phyloP scores from a whole-genome alignment of 1,140 invertebrate species.

The Melanaphis sacchari region DNA sequence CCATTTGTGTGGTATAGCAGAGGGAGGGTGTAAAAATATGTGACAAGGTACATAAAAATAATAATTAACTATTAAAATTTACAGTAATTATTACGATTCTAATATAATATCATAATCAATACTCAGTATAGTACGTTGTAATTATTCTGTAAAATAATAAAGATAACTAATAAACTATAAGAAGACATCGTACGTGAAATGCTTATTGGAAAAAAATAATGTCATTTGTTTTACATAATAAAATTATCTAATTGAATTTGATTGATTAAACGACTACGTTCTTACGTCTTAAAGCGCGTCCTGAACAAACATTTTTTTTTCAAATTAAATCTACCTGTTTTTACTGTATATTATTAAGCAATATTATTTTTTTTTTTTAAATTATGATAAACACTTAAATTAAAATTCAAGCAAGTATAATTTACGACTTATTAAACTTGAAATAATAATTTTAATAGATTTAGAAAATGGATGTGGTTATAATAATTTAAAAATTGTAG shows the following conservation, averaged over 20 bases:
- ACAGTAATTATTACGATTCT: not conserved
- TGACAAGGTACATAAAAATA: not conserved
- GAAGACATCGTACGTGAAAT: not conserved
- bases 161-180: not conserved
- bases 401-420: too few species aligned
- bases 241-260: not conserved
- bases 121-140: not conserved
- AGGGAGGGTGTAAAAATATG: not conserved
- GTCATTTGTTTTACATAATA: not conserved
- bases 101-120: not conserved
- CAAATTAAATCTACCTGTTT: too few species aligned
- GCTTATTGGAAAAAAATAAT: not conserved
- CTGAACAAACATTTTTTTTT: too few species aligned
- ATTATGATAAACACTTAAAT: too few species aligned
- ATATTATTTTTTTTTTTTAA: too few species aligned
- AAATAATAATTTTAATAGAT: too few species aligned
- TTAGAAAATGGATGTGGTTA: too few species aligned
- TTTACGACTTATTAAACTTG: too few species aligned
- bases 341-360: too few species aligned
- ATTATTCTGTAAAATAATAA: not conserved
- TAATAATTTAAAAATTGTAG: too few species aligned
- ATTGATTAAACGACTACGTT: not conserved
- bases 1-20: not conserved
- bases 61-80: not conserved
- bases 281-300: too few species aligned